Conservation (phyloP, 2,113 vertebrate genomes). For the Cyanistes caeruleus region DNA sequence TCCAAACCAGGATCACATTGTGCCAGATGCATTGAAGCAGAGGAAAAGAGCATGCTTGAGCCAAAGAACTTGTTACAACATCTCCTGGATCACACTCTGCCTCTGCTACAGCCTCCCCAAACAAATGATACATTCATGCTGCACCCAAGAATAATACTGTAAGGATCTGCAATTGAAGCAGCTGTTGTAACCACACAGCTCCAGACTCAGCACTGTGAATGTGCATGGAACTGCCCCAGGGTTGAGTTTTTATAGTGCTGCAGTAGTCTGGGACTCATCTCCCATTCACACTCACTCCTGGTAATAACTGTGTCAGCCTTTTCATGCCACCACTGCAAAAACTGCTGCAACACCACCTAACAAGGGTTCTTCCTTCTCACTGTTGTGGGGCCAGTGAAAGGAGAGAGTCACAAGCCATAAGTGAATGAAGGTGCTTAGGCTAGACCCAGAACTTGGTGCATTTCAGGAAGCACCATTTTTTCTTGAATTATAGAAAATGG, state of each 20-base stretch:
- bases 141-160: background rate
- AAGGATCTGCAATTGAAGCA: background rate
- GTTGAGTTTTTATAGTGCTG: background rate
- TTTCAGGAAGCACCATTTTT: background rate
- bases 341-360: background rate
- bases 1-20: background rate
- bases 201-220: background rate
- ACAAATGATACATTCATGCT: background rate
- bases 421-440: background rate
- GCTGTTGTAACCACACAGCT: background rate
- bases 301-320: background rate
- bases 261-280: background rate
- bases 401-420: accelerated
- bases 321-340: background rate
- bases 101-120: background rate
- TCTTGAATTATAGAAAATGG: background rate
- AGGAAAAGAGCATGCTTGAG: background rate
- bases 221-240: background rate
- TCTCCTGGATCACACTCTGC: background rate
- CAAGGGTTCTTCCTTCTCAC: background rate
- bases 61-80: background rate
- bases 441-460: background rate
- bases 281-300: background rate
- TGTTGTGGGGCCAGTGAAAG: background rate
- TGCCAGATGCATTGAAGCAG: background rate